Percentiles rank a stretch among this genome's conserved stretches.
phyloP scores from a whole-genome alignment of 2,888 invertebrate species.

The Seira ritae region DNA sequence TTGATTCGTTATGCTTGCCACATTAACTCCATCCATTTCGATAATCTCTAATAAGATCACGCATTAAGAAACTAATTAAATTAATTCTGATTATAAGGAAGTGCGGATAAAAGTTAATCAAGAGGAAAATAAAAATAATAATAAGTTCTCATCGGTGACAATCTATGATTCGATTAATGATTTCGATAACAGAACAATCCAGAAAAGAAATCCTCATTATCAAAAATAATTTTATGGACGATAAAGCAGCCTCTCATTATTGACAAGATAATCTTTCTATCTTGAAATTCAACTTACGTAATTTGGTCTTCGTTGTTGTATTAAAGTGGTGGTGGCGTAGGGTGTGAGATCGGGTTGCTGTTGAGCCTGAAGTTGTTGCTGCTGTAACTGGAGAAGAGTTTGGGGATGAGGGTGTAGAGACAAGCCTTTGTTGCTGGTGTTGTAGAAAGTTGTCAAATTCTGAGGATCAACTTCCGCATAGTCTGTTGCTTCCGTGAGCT shows the following conservation, averaged over 20 bases:
- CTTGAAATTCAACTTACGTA: slow-evolving; percentile 67
- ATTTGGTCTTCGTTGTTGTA: slow-evolving; percentile 75
- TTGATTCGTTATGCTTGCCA: not conserved
- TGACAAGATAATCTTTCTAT: too few species aligned
- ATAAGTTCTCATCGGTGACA: too few species aligned
- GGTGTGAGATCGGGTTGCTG: slow-evolving; percentile 83
- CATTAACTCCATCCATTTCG: too few species aligned
- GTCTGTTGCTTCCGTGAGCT: slow-evolving; percentile 78
- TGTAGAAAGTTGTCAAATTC: slow-evolving; percentile 84
- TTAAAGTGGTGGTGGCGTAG: slow-evolving; percentile 86
- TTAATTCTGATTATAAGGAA: too few species aligned
- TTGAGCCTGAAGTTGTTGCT: slow-evolving; percentile 75
- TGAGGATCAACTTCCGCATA: slow-evolving; percentile 82
- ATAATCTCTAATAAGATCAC: too few species aligned
- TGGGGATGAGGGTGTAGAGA: slow-evolving; percentile 64
- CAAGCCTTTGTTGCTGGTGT: slow-evolving; percentile 74
- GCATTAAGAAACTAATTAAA: too few species aligned
- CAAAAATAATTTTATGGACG: slow-evolving; percentile 39
- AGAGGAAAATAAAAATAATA: too few species aligned
- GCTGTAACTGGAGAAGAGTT: slow-evolving; percentile 58
- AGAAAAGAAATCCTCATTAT: too few species aligned
- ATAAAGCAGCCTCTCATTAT: slow-evolving; percentile 40
- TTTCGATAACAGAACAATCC: too few species aligned
- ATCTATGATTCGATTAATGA: too few species aligned
- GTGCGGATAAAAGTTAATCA: too few species aligned